These are phyloP conservation scores for Aromia moschata DNA, from an alignment of 2,888 invertebrate species.

Conservation along the genomic window DNA sequence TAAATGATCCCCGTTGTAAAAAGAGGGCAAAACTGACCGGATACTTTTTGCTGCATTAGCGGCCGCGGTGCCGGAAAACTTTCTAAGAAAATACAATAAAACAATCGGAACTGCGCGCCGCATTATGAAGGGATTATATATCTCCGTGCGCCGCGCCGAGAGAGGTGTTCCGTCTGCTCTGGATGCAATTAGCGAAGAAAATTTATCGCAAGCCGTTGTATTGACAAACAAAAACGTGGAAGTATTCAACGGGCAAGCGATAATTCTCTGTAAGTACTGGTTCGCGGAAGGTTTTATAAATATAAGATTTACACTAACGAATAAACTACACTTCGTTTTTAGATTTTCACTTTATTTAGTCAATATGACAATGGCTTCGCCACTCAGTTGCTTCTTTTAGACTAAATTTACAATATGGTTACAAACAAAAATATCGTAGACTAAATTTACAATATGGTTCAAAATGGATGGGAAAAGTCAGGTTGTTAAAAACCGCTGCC, in stretches of 20 bases:
- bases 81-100: slow-evolving; percentile 32
- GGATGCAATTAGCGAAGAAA: background rate
- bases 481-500: too few species aligned
- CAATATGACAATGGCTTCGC: background rate
- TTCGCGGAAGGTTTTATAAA: too few species aligned
- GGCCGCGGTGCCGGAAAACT: slow-evolving; percentile 31
- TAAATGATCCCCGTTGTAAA: slow-evolving; percentile 34
- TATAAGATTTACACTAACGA: too few species aligned
- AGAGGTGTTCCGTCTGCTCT: background rate
- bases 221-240: too few species aligned
- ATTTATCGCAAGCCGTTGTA: background rate
- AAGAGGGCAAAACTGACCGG: slow-evolving; percentile 32
- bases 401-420: too few species aligned
- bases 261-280: too few species aligned
- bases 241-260: too few species aligned
- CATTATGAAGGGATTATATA: background rate
- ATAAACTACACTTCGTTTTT: too few species aligned
- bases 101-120: slow-evolving; percentile 11
- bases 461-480: too few species aligned
- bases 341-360: background rate
- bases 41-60: slow-evolving; percentile 36
- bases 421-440: too few species aligned
- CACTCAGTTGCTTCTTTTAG: background rate
- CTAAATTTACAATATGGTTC: too few species aligned
- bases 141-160: background rate